Evolutionary conservation across 53 echinoderm and acorn worm species (phyloP).

Genomic region (Arbacia lixula): DNA sequence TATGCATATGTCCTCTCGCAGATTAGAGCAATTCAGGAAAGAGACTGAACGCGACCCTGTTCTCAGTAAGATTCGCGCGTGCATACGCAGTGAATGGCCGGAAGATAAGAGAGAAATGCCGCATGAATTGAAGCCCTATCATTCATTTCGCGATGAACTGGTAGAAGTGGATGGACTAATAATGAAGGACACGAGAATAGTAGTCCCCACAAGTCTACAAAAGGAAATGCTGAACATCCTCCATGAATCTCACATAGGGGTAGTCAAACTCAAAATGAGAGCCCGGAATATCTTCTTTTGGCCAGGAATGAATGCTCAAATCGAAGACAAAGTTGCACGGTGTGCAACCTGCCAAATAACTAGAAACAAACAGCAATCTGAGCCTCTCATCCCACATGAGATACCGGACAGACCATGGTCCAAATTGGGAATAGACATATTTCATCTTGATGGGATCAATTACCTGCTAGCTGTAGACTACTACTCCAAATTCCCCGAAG

Average conservation of each 20-base stretch:
- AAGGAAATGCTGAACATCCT: constrained; percentile 37
- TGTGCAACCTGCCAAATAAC: constrained; percentile 46
- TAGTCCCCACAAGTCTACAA: constrained; percentile 35
- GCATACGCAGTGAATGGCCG: not conserved
- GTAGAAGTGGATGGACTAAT: constrained; percentile 52
- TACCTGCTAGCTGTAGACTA: constrained; percentile 61
- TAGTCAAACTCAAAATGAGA: constrained; percentile 43
- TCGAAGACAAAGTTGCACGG: constrained; percentile 47
- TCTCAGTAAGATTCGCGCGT: not conserved
- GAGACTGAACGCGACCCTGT: not conserved
- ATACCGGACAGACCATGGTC: constrained; percentile 67
- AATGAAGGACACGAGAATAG: constrained; percentile 38
- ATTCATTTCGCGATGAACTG: constrained; percentile 56
- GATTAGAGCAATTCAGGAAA: not conserved
- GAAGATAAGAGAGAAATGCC: not conserved
- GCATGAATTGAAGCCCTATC: constrained; percentile 50
- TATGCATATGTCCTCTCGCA: not conserved
- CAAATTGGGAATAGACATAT: constrained; percentile 69
- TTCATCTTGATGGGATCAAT: constrained; percentile 58
- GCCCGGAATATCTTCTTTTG: constrained; percentile 55
- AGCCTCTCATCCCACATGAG: constrained; percentile 53
- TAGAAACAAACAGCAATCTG: constrained; percentile 5
- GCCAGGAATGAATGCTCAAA: constrained; percentile 58
- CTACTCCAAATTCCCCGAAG: constrained; percentile 65
- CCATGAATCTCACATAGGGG: constrained; percentile 58